These are phyloP conservation scores for Gopherus evgoodei DNA, from an alignment of 2,113 vertebrate genomes.

Conservation along the genomic window DNA sequence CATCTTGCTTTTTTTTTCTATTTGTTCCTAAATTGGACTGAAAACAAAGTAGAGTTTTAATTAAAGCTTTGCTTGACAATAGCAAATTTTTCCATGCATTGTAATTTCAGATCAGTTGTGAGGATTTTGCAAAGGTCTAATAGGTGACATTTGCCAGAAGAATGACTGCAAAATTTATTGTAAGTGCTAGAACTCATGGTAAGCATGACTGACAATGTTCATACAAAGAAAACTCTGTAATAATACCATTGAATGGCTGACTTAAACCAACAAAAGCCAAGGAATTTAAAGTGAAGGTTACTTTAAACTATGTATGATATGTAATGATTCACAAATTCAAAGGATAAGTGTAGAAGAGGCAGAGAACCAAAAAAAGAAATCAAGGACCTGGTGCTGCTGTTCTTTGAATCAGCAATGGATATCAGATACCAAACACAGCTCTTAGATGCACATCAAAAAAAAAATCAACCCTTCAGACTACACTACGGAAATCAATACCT, in stretches of 20 bases:
- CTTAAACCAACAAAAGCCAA: conserved; percentile 38
- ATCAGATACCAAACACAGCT: neutral
- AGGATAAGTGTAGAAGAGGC: neutral
- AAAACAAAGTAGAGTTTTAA: conserved; percentile 81
- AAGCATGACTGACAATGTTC: conserved; percentile 56
- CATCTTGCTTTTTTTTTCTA: conserved; percentile 69
- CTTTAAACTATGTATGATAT: neutral
- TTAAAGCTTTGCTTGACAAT: conserved; percentile 73
- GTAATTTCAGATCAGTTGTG: conserved; percentile 61
- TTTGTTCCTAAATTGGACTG: conserved; percentile 82
- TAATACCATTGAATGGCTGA: conserved; percentile 55
- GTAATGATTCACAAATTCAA: conserved; percentile 7
- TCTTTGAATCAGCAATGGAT: neutral
- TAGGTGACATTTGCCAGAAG: conserved; percentile 44
- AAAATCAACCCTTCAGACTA: neutral
- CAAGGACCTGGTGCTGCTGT: neutral
- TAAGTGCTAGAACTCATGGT: conserved; percentile 36
- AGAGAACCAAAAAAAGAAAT: neutral
- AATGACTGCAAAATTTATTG: conserved; percentile 44
- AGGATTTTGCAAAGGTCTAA: conserved; percentile 61
- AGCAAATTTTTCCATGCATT: conserved; percentile 31
- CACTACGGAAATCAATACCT: neutral
- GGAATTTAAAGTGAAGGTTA: conserved; percentile 52
- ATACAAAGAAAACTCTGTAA: conserved; percentile 52
- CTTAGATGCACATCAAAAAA: neutral